Evolutionary conservation across 2,888 invertebrate genomes (phyloP), one percentile per base, ranked within the genome.

Genomic region (Lagria hirta): DNA sequence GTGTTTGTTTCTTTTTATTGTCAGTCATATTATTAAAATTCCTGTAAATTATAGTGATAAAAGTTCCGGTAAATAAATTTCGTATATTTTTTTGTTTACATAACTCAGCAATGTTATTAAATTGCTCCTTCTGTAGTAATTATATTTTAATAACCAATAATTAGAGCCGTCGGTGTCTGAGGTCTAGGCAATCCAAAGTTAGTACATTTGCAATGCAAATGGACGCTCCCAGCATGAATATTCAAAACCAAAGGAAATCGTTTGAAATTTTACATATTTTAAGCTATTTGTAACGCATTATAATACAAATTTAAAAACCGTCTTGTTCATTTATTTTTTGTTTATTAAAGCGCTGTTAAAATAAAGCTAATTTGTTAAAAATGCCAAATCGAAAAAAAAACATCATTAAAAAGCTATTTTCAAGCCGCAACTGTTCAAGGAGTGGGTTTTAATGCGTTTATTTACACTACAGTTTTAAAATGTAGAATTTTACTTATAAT

Each of bases 121-220:
- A 38, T 54, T 51, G 40, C 27, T 38, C 30, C 47, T 35, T 42
- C 45, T 43, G 47, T 43, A 18, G 42, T 58, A 61, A 64, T 63
- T 61, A 61, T 58, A 54, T 57, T 63, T 63, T 65, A 62, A 65
- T 64, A 64, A 60, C 61, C 61, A 61, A 65, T 64, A 60, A 64
- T 65, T 58, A 61, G 63, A 43, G 48, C 43, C 36, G 51, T 47
- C 52, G 48, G 53, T n/a, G n/a, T 54, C 54, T 56, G 49, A 51
- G 55, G 58, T 58, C 53, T 58, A 49, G 51, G 51, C 55, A 58
- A 50, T 53, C 46, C 47, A 46, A 49, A 55, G 54, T 53, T 40
- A 53, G 46, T 12, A 23, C 22, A 64, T 66, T 64, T 65, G 64
- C 59, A 64, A 54, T 59, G 55, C 63, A 65, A 62, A 66, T 64